Evolutionary conservation across 2,113 vertebrate species (phyloP), one percentile per base, ranked within the genome.

Genomic region (Clupea harengus): DNA sequence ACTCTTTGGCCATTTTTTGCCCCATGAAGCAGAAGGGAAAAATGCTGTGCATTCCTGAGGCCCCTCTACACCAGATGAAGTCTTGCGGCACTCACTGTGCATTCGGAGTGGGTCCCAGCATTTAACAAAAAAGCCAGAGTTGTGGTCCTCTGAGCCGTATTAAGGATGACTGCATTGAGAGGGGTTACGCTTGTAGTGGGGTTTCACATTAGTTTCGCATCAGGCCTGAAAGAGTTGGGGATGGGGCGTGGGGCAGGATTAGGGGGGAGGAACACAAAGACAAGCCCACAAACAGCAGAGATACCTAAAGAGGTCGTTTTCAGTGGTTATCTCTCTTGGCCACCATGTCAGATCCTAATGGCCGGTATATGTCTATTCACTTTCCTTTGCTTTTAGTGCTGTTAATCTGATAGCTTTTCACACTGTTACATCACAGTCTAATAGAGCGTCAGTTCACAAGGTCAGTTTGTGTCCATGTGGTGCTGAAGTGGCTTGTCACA

Each of bases 261-360:
- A 39, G 39, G 39, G 39, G 39, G 2, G 39, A 39, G 39, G 39
- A 39, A 1, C 50, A 52, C 2, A 15, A 52, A 2, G n/a, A n/a
- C n/a, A n/a, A 49, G 47, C 1, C 47, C 47, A 49, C 8, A 11
- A 49, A 4, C 5, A 20, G 18, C 18, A 57, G 5, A 22, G 54
- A 6, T 6, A 22, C 25, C 49, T 81, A 54, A 87, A 52, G 52
- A n/a, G 80, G 82, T 82, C 4, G 44, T 86, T 67, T 47, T 83
- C 32, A 57, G 54, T 22, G 54, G 18, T 22, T 57, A 22, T 57
- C 18, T 39, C 18, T 22, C 5, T 22, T 4, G 22, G 18, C 4
- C 3, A 22, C 54, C 20, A 22, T 57, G 22, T 57, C 52, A 20
- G 4, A 20, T 4, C 13, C 52, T 54, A 1, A 49, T 49, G 46